Evolutionary conservation across 2,888 invertebrate genomes (phyloP).

Genomic region (Dasysyrphus albostriatus): DNA sequence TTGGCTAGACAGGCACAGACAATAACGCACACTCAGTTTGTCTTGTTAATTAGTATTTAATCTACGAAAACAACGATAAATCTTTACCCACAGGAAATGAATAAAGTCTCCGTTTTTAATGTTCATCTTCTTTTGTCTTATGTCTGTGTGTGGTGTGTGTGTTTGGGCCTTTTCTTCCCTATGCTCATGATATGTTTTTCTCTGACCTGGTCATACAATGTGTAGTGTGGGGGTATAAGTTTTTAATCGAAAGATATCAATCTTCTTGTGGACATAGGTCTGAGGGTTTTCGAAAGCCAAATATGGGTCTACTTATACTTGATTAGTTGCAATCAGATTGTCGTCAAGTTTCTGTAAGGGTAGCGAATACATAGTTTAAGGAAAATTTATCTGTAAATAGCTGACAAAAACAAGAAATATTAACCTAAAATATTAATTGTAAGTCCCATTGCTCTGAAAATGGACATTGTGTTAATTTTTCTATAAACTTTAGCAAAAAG

Average conservation of each 20-base stretch:
- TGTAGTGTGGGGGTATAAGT: neutral
- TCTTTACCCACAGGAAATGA: constrained; percentile 65
- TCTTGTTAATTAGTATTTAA: constrained; percentile 73
- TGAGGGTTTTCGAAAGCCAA: constrained; percentile 11
- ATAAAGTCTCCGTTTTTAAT: constrained; percentile 60
- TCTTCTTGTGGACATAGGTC: constrained; percentile 63
- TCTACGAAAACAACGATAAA: constrained; percentile 71
- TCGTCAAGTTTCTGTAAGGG: constrained; percentile 50
- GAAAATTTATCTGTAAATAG: constrained; percentile 15
- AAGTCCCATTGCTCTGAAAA: neutral
- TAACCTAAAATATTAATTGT: neutral
- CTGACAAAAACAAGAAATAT: constrained; percentile 17
- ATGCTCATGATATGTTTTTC: neutral
- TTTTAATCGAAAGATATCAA: constrained; percentile 72
- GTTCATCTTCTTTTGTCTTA: constrained; percentile 30
- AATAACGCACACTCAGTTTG: constrained; percentile 29
- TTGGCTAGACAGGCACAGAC: constrained; percentile 46
- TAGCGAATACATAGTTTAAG: constrained; percentile 13
- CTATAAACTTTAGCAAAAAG: too few relatives aligned
- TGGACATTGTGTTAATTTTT: neutral
- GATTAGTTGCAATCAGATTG: constrained; percentile 68
- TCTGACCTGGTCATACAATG: constrained; percentile 5
- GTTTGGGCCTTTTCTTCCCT: neutral
- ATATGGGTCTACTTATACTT: constrained; percentile 54
- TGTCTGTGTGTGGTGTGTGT: constrained; percentile 16